These are phyloP conservation scores for Ladona fulva DNA, from an alignment of 1,140 invertebrate genomes.

Conservation along the genomic window DNA sequence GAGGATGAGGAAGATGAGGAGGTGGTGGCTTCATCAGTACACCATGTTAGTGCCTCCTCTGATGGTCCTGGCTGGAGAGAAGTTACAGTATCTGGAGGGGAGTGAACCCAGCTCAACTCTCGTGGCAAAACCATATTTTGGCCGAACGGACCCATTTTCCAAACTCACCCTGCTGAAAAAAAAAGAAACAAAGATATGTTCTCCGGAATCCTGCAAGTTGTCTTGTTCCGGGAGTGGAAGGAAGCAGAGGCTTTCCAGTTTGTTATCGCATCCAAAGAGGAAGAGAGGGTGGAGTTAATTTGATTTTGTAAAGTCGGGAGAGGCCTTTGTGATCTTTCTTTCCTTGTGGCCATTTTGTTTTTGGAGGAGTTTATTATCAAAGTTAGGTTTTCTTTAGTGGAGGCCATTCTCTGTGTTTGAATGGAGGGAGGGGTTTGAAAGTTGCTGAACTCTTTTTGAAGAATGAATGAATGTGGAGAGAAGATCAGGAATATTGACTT, in stretches of 20 bases:
- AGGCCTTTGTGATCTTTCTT: too few species aligned
- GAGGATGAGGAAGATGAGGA: slow-evolving; percentile 27
- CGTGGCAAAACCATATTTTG: too few species aligned
- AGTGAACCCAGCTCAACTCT: background rate
- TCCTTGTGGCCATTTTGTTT: too few species aligned
- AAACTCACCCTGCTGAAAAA: background rate
- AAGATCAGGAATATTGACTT: background rate
- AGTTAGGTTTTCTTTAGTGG: too few species aligned
- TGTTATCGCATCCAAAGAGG: background rate
- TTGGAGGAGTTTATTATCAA: too few species aligned
- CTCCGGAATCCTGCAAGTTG: background rate
- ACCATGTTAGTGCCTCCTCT: slow-evolving; percentile 32
- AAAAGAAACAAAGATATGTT: background rate
- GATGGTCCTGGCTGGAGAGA: slow-evolving; percentile 38
- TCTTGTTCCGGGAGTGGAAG: background rate
- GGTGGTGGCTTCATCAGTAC: slow-evolving; percentile 33
- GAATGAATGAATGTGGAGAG: too few species aligned
- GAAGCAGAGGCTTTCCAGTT: background rate
- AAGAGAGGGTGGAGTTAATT: too few species aligned
- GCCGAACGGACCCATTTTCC: too few species aligned
- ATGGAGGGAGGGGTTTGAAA: too few species aligned
- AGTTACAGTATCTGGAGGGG: slow-evolving; percentile 40
- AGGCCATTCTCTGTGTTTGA: too few species aligned
- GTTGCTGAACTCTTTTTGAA: too few species aligned
- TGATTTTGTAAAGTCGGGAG: too few species aligned